phyloP scores from a whole-genome alignment of 2,113 vertebrate species.

The Tauraco erythrolophus region DNA sequence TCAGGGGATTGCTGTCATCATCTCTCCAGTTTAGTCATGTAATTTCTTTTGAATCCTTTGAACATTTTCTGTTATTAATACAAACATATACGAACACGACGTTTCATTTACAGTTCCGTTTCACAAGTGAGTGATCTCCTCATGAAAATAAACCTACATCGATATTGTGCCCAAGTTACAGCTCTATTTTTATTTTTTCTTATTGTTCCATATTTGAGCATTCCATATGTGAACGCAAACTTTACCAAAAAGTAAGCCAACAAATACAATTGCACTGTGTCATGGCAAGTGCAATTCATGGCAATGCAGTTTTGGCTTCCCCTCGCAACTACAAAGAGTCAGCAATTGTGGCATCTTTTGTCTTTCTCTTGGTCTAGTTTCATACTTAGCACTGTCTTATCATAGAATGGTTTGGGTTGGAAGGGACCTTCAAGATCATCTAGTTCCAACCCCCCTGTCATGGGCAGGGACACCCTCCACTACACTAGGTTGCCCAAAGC shows the following conservation, averaged over 20 bases:
- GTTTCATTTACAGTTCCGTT: not conserved
- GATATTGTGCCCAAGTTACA: not conserved
- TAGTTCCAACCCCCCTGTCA: no score
- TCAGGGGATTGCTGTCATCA: not conserved
- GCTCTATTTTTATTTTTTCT: not conserved
- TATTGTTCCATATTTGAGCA: not conserved
- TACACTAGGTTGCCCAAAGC: no score
- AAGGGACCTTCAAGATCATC: no score
- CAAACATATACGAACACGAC: not conserved
- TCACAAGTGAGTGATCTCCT: not conserved
- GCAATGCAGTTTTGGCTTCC: not conserved
- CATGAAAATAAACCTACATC: fast-evolving
- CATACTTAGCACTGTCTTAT: no score
- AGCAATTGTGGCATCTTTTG: no score
- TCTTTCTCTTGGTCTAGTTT: fast-evolving
- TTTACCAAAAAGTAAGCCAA: no score
- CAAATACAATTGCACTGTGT: fast-evolving
- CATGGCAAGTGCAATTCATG: fast-evolving
- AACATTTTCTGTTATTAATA: not conserved
- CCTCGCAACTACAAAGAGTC: not conserved
- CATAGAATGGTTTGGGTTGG: no score
- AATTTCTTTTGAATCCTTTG: not conserved
- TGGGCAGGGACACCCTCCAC: no score
- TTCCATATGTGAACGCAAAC: no score
- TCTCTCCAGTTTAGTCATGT: not conserved